phyloP scores from a whole-genome alignment of 1,140 invertebrate genomes.

The Ceratosolen fusciceps region DNA sequence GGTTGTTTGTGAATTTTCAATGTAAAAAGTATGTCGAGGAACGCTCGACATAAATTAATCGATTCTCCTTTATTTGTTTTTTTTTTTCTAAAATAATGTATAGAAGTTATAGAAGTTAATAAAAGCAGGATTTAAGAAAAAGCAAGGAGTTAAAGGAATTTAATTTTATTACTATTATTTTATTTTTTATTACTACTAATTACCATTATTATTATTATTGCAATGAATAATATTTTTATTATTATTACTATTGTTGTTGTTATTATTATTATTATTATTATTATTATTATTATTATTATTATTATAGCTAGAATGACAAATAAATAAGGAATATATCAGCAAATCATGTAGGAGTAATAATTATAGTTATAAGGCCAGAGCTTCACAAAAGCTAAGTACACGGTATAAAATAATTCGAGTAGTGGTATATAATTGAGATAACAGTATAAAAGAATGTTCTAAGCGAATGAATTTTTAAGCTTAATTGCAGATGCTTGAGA shows the following conservation, averaged over 20 bases:
- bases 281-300: slow-evolving; percentile 39
- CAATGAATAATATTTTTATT: slow-evolving; percentile 35
- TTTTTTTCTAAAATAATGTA: slow-evolving; percentile 44
- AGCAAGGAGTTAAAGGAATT: slow-evolving; percentile 29
- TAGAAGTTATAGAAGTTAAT: slow-evolving; percentile 23
- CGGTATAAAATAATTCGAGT: slow-evolving; percentile 42
- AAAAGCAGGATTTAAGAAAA: slow-evolving; percentile 40
- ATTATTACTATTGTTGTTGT: slow-evolving; percentile 33
- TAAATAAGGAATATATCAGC: slow-evolving; percentile 35
- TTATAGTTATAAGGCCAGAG: slow-evolving; percentile 46
- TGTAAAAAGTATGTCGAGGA: slow-evolving; percentile 3
- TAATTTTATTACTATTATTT: slow-evolving; percentile 44
- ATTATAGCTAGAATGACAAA: slow-evolving; percentile 46
- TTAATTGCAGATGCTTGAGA: slow-evolving; percentile 38
- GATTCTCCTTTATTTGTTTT: slow-evolving; percentile 30
- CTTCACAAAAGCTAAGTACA: slow-evolving; percentile 36
- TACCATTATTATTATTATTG: slow-evolving; percentile 25
- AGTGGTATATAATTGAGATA: slow-evolving; percentile 37
- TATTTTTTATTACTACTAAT: slow-evolving; percentile 13
- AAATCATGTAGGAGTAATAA: slow-evolving; percentile 37
- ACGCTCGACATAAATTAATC: slow-evolving; percentile 36
- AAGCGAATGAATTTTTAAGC: slow-evolving; percentile 33
- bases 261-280: slow-evolving; percentile 38
- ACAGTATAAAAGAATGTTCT: slow-evolving; percentile 28
- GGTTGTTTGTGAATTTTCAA: slow-evolving; percentile 15